phyloP scores from a whole-genome alignment of 2,113 vertebrate genomes.

The Donacobius atricapilla region DNA sequence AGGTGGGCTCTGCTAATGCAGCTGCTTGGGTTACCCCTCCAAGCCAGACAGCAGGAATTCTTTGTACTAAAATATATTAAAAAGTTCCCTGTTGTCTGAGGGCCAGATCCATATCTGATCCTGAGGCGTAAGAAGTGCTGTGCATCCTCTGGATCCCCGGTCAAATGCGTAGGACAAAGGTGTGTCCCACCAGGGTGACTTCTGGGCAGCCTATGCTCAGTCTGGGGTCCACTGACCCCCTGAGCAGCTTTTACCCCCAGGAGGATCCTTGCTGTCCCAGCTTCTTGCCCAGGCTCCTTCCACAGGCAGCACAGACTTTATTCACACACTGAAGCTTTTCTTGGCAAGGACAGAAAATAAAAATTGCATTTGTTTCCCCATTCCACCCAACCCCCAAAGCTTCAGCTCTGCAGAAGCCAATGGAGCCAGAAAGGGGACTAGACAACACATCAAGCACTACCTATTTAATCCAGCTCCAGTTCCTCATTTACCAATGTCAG shows the following conservation, averaged over 20 bases:
- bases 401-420: not conserved
- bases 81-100: not conserved
- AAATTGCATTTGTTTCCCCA: not conserved
- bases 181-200: not conserved
- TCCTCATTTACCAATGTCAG: not conserved
- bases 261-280: not conserved
- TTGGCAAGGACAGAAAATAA: not conserved
- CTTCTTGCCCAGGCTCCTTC: not conserved
- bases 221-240: not conserved
- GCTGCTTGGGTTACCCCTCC: not conserved
- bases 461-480: not conserved
- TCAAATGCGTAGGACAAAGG: not conserved
- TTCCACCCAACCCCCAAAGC: not conserved
- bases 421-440: not conserved
- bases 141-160: not conserved
- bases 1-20: not conserved
- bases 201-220: not conserved
- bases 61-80: not conserved
- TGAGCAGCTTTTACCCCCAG: not conserved
- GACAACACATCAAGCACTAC: not conserved
- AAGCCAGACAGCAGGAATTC: not conserved
- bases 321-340: not conserved
- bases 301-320: not conserved
- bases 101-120: not conserved
- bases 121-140: not conserved